Conservation (phyloP, 1,140 invertebrate genomes). For the Monomorium pharaonis region DNA sequence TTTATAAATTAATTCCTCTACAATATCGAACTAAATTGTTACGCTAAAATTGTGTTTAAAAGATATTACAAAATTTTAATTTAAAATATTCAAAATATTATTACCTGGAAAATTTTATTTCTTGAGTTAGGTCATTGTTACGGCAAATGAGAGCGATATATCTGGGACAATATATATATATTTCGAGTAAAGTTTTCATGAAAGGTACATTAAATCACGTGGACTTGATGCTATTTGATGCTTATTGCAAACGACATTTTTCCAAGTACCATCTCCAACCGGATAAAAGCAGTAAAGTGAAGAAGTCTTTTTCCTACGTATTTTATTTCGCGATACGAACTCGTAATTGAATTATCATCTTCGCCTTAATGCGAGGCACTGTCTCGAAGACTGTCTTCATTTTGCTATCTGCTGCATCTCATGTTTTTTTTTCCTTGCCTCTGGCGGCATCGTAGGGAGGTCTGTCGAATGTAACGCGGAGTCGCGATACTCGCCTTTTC, state of each 20-base stretch:
- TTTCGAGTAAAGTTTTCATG: background rate
- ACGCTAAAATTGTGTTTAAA: too few species aligned
- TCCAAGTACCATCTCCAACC: background rate
- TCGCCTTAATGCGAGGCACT: background rate
- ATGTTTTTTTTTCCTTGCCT: background rate
- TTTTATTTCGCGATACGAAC: background rate
- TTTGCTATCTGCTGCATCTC: background rate
- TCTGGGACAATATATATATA: background rate
- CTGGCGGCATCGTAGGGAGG: background rate
- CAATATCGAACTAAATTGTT: too few species aligned
- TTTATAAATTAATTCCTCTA: too few species aligned
- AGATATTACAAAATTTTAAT: too few species aligned
- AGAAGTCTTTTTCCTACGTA: background rate
- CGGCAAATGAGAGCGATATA: too few species aligned
- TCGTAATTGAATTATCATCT: slow-evolving; percentile 3
- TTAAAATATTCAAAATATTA: too few species aligned
- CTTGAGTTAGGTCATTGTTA: too few species aligned
- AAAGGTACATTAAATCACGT: background rate
- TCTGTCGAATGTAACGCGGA: slow-evolving; percentile 24
- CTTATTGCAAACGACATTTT: slow-evolving; percentile 7
- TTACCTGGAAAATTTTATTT: too few species aligned
- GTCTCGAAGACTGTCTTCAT: background rate
- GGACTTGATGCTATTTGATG: background rate
- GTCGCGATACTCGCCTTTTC: slow-evolving; percentile 58
- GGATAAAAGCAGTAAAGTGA: background rate